Base-by-base conservation (phyloP, 2,113 vertebrate species). In the Equus quagga region DNA sequence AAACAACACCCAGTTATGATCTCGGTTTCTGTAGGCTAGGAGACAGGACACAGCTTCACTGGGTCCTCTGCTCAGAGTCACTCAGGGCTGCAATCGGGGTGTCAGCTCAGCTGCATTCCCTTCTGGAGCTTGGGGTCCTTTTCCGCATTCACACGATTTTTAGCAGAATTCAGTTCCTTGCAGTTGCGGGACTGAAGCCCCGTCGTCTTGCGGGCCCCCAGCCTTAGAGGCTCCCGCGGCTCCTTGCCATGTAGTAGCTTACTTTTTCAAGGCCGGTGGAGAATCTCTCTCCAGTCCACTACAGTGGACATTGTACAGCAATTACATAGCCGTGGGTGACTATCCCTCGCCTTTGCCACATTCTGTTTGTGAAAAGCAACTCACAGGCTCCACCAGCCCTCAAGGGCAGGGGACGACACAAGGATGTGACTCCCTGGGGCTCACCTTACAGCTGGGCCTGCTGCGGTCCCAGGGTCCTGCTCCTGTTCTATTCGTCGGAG, bases 251-350 rank as follows among this genome's bases (percentile, higher is more conserved):
- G 0, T 89, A 8, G 8, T 49, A 86, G 15, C 41, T 86, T 65
- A 73, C 11, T 54, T 80, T 85, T 62, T 79, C 89, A 72, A 91
- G 56, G 26, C n/a, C 51, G 89, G 19, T 64, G 41, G 60, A 84
- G 18, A 80, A 56, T n/a, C 0, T 58, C 64, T 90, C n/a, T 79
- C 86, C 19, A 70, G 23, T n/a, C 49, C n/a, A 23, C 31, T 62
- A 36, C n/a, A 56, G 8, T 62, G 11, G 18, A 79, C 6, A 21
- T 80, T 91, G 28, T 9, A 51, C 26, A 33, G 75, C 18, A 65
- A 10, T 41, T 90, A 65, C 78, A 54, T 14, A 54, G 33, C 23
- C 10, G 36, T 0, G 1, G 18, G 13, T 44, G 54, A 88, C 8
- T 21, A 15, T 15, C 54, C 24, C 49, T 88, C 18, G 49, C 56